Evolutionary conservation across 2,888 invertebrate species (phyloP).

Genomic region (Apamea monoglypha): DNA sequence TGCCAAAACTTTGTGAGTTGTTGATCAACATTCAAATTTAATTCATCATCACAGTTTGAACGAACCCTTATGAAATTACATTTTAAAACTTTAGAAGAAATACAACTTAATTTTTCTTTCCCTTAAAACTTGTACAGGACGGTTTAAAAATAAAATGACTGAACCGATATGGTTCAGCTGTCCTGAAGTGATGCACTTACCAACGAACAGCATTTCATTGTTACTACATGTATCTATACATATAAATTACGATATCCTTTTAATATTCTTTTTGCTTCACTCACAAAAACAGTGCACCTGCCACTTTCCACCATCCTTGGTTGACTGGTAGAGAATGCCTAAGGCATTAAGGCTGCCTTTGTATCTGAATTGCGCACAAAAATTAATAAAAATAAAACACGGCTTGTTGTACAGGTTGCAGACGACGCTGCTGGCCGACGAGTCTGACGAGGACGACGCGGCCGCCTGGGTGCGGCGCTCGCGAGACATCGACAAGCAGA

Average conservation of each 20-base stretch:
- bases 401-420: slow-evolving; percentile 75
- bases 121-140: no score
- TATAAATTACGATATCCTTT: background rate
- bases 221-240: no score
- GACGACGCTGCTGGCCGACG: slow-evolving; percentile 90
- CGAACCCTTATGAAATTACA: background rate
- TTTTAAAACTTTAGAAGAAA: background rate
- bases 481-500: slow-evolving; percentile 94
- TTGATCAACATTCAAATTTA: background rate
- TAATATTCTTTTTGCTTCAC: background rate
- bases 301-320: no score
- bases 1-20: background rate
- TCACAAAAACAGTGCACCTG: background rate
- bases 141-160: no score
- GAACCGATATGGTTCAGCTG: no score
- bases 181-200: background rate
- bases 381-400: no score
- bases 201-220: background rate
- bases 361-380: background rate
- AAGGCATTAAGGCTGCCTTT: background rate
- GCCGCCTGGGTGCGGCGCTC: slow-evolving; percentile 96
- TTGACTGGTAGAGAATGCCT: background rate
- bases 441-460: slow-evolving; percentile 93
- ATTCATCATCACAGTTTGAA: background rate
- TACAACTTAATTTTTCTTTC: no score